These are phyloP conservation scores for Telmatochromis brachygnathus DNA, from an alignment of 2,113 vertebrate species.

Conservation along the genomic window DNA sequence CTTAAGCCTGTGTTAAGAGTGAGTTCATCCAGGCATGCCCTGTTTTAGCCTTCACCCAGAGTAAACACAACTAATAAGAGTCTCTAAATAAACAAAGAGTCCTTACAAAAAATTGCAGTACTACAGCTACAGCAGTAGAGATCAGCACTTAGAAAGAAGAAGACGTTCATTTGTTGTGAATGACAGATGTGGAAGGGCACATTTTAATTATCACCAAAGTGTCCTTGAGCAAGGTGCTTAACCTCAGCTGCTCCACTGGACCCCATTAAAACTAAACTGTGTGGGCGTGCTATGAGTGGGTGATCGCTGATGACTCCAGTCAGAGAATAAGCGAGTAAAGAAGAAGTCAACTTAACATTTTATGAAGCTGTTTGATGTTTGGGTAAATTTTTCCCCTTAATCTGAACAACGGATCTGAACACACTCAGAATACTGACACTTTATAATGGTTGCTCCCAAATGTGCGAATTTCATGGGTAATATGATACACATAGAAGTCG, in stretches of 20 bases:
- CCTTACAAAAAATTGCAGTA: not conserved
- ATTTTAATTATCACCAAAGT: not conserved
- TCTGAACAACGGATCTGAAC: not conserved
- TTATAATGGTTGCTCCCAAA: not conserved
- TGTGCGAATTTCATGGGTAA: not conserved
- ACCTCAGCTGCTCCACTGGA: not conserved
- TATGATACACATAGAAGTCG: not conserved
- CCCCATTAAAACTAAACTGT: not conserved
- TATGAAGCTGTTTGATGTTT: not conserved
- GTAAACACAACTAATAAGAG: constrained; percentile 28
- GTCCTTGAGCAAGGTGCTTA: not conserved
- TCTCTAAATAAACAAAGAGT: constrained; percentile 28
- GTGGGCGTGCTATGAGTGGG: not conserved
- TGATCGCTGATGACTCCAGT: not conserved
- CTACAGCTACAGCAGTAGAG: not conserved
- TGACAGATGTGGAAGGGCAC: not conserved
- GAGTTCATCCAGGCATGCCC: constrained; percentile 23
- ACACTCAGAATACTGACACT: not conserved
- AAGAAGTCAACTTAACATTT: not conserved
- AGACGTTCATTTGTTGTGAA: not conserved
- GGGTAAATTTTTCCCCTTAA: not conserved
- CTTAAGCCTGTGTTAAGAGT: constrained; percentile 36
- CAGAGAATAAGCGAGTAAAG: not conserved
- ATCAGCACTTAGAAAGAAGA: not conserved
- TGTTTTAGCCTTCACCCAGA: constrained; percentile 14